A percentile compares a stretch with the other conserved stretches of the same genome.
phyloP scores from a whole-genome alignment of 2,113 vertebrate genomes.

The Trichechus manatus region DNA sequence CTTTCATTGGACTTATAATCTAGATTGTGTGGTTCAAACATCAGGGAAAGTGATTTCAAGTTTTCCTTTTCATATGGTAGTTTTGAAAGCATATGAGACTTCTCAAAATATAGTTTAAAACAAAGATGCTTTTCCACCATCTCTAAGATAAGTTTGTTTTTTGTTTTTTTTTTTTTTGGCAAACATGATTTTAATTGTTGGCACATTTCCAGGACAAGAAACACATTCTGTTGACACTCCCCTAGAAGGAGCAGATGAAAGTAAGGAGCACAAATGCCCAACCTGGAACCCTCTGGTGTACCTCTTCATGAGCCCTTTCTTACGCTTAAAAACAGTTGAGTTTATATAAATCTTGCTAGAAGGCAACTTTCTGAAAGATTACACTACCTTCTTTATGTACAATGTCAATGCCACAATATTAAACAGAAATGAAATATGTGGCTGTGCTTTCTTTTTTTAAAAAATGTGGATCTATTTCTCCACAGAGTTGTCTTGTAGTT shows the following conservation, averaged over 20 bases:
- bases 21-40: background rate
- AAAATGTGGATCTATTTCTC: conserved; percentile 77
- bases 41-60: background rate
- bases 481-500: conserved; percentile 85
- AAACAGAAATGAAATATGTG: conserved; percentile 81
- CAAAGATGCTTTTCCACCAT: background rate
- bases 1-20: background rate
- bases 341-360: conserved; percentile 66
- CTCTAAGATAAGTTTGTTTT: conserved; percentile 3
- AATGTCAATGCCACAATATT: conserved; percentile 74
- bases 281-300: background rate
- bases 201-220: conserved; percentile 15
- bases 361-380: conserved; percentile 81
- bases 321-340: background rate
- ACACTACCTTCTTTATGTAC: conserved; percentile 77
- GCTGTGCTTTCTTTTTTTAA: conserved; percentile 73
- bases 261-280: background rate
- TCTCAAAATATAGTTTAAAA: conserved; percentile 49
- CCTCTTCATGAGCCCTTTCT: background rate
- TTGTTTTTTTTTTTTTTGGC: background rate
- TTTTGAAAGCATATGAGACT: background rate
- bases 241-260: background rate
- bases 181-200: conserved; percentile 57
- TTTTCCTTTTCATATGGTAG: background rate
- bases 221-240: background rate